These are phyloP conservation scores for Pseudoips prasinana DNA, from an alignment of 2,888 invertebrate genomes.

Conservation along the genomic window DNA sequence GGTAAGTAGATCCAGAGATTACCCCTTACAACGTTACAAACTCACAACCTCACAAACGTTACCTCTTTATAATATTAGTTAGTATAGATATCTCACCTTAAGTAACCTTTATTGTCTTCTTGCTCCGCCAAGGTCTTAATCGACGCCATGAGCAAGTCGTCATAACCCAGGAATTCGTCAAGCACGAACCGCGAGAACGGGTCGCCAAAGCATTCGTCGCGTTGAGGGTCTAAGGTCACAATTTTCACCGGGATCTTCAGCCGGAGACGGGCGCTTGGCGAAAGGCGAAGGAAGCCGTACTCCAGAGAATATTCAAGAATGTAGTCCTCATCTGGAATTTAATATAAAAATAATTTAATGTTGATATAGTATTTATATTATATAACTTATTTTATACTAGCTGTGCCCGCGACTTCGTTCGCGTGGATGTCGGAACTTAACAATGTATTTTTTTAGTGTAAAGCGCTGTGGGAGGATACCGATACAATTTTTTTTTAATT, in stretches of 20 bases:
- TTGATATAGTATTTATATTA: no score
- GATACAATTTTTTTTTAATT: no score
- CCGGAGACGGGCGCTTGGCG: conserved; percentile 91
- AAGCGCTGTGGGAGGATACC: no score
- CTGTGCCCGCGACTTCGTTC: no score
- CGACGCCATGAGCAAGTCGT: conserved; percentile 97
- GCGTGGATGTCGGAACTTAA: no score
- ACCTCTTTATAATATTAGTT: no score
- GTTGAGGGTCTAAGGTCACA: conserved; percentile 92
- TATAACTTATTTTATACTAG: no score
- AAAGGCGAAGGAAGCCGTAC: conserved; percentile 96
- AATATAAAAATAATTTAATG: no score
- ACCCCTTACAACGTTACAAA: no score
- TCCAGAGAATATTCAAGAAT: conserved; percentile 99
- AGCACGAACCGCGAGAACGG: conserved; percentile 93
- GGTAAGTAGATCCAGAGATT: no score
- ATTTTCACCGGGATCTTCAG: conserved; percentile 96
- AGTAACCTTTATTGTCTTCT: conserved; percentile 97
- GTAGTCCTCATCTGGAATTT: conserved; percentile 91
- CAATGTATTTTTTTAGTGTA: no score
- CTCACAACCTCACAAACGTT: no score
- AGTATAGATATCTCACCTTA: conserved; percentile 88
- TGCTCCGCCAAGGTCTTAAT: conserved; percentile 97
- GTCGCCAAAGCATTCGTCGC: conserved; percentile 97
- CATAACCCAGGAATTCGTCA: conserved; percentile 97